Evolutionary conservation across 2,888 invertebrate genomes (phyloP), one percentile per base, ranked within the genome.

Genomic region (Stenichneumon culpator): DNA sequence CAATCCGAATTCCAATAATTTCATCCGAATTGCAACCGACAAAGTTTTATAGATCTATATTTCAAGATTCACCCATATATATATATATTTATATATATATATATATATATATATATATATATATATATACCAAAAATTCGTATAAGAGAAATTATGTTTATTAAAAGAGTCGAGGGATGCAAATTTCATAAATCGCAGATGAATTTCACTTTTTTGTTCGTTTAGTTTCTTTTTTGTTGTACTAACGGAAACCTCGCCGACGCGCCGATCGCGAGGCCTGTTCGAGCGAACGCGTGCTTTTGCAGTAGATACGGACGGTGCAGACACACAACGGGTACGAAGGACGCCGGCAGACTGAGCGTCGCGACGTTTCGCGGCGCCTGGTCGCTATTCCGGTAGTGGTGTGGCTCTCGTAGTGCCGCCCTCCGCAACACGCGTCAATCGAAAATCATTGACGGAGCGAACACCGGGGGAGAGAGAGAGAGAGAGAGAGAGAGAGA

Each of bases 271-370:
- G 67, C 68, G 44, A 60, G 67, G 63, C 69, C 77, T 52, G 39
- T 44, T 67, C 63, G 74, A 68, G 70, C 70, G 57, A 60, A 50
- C 47, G 75, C 73, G 72, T 72, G 67, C 73, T 54, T 44, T 32
- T 16, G 36, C 73, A 57, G 52, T 39, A 60, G 67, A 44, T 60
- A 79, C 83, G 60, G 74, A 83, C 82, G 74, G 87, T 84, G 74
- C 9, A 52, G 67, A 86, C 88, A 89, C 88, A 88, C 90, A 87
- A 87, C 90, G 89, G 89, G 91, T 86, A 89, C 92, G 92, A 90
- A 89, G 91, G 92, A 91, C 90, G 92, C 91, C 92, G 91, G 90
- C 91, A 93, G 93, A 93, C 93, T 93, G 92, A 93, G 90, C 92
- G 93, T 92, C 93, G 93, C 92, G 92, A 92, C 92, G 91, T 88